Conservation (phyloP, 1,140 invertebrate genomes). For the Caerostris extrusa region DNA sequence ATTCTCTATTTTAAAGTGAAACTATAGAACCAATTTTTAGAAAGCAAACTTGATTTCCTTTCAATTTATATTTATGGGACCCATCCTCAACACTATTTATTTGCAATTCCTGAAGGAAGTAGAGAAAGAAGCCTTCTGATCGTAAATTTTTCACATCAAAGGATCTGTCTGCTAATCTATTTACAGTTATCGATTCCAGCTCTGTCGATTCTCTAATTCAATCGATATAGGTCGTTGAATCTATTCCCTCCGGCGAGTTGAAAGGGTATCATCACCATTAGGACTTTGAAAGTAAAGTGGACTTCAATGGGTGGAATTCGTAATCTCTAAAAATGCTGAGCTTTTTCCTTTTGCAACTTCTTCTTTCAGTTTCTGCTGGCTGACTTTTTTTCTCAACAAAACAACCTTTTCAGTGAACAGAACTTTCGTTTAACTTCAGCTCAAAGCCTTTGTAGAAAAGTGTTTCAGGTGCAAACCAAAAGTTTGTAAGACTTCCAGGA, state of each 20-base stretch:
- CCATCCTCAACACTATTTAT: conserved; percentile 32
- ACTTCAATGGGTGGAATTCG: conserved; percentile 62
- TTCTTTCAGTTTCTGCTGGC: not conserved
- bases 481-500: not conserved
- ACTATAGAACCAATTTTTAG: not conserved
- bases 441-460: not conserved
- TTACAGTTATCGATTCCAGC: conserved; percentile 65
- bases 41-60: not conserved
- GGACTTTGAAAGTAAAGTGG: conserved; percentile 54
- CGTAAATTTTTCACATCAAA: conserved; percentile 55
- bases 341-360: conserved; percentile 23
- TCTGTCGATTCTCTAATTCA: conserved; percentile 62
- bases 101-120: conserved; percentile 36
- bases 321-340: conserved; percentile 65
- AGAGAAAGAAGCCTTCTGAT: conserved; percentile 12
- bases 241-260: conserved; percentile 49
- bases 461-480: conserved; percentile 1
- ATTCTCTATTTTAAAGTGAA: not conserved
- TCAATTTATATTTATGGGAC: conserved; percentile 34
- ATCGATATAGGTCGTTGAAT: conserved; percentile 64
- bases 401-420: not conserved
- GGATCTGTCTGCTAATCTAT: conserved; percentile 65
- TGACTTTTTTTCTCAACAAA: conserved; percentile 29
- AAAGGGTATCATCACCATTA: conserved; percentile 72
- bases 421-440: conserved; percentile 55